These are phyloP conservation scores for Phrynocephalus guinanensis DNA, from an alignment of 2,797 vertebrate species.

Conservation along the genomic window DNA sequence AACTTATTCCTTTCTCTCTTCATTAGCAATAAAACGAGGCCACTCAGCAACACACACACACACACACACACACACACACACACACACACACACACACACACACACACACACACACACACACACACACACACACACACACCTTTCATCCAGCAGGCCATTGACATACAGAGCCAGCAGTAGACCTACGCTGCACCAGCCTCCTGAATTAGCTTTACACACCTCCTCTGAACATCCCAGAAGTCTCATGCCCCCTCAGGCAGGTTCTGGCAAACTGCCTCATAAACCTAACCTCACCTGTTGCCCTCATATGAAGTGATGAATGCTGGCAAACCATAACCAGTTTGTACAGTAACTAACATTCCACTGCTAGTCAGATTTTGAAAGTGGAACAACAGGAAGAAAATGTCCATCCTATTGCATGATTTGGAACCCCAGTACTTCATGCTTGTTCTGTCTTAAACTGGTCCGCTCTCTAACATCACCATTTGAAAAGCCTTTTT, in stretches of 20 bases:
- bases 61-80: background rate
- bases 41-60: background rate
- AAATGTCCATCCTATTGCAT: background rate
- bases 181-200: background rate
- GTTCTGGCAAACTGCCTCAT: background rate
- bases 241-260: background rate
- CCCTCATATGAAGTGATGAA: background rate
- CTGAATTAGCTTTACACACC: background rate
- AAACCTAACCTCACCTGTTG: background rate
- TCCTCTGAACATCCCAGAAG: background rate
- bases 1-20: slow-evolving; percentile 37
- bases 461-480: background rate
- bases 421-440: background rate
- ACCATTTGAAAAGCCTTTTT: background rate
- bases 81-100: background rate
- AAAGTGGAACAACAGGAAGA: background rate
- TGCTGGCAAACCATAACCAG: too few species aligned
- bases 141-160: background rate
- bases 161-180: slow-evolving; percentile 9
- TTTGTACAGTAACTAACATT: background rate
- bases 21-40: slow-evolving; percentile 41
- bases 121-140: too few species aligned
- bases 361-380: background rate
- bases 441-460: background rate
- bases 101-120: too few species aligned